These are phyloP conservation scores for Rhineura floridana DNA, from an alignment of 2,113 vertebrate genomes.

Conservation along the genomic window DNA sequence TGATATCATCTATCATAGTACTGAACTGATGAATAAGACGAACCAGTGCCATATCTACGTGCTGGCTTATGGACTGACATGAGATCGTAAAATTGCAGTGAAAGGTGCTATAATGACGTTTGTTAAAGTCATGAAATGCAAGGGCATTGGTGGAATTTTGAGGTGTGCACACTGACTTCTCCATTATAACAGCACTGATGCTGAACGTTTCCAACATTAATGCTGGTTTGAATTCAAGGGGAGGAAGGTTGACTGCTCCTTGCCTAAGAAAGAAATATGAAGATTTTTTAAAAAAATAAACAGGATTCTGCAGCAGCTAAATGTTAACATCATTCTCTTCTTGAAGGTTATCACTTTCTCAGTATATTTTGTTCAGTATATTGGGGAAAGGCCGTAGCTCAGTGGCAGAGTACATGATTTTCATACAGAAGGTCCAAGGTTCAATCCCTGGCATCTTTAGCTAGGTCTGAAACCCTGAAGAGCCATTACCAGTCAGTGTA, in stretches of 20 bases:
- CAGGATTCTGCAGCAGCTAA: not conserved
- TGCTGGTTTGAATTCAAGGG: slow-evolving; percentile 94
- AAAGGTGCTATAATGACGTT: slow-evolving; percentile 93
- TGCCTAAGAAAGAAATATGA: slow-evolving; percentile 76
- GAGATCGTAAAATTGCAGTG: slow-evolving; percentile 97
- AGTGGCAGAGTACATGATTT: too few species aligned
- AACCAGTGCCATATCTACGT: slow-evolving; percentile 97
- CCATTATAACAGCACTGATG: slow-evolving; percentile 93
- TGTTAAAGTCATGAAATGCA: slow-evolving; percentile 94
- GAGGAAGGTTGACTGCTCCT: slow-evolving; percentile 89
- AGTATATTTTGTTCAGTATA: not conserved
- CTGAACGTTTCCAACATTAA: slow-evolving; percentile 97
- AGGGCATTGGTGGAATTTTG: slow-evolving; percentile 85
- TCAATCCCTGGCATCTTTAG: too few species aligned
- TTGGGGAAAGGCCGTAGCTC: too few species aligned
- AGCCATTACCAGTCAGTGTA: too few species aligned
- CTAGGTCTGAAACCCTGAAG: too few species aligned
- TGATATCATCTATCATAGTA: slow-evolving; percentile 98
- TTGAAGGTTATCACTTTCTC: not conserved
- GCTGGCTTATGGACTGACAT: slow-evolving; percentile 97
- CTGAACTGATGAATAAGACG: slow-evolving; percentile 98
- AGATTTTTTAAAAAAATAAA: fast-evolving
- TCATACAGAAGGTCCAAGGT: too few species aligned
- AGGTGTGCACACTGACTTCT: slow-evolving; percentile 88
- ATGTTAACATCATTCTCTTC: slow-evolving; percentile 20